Percentiles rank a stretch among this genome's conserved stretches.
Conservation (phyloP, 2,888 invertebrate genomes). For the Synanthedon myopaeformis region DNA sequence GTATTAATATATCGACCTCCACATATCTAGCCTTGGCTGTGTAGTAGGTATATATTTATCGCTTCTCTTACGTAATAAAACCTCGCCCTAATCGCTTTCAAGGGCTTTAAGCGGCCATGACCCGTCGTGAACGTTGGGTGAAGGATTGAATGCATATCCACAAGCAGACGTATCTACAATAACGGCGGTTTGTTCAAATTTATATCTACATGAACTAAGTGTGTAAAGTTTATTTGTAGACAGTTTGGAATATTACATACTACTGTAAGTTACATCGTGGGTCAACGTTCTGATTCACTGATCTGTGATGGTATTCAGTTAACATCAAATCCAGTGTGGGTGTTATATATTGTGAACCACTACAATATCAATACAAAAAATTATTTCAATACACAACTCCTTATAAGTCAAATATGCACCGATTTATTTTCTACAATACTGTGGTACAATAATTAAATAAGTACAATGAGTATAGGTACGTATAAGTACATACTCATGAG, state of each 20-base stretch:
- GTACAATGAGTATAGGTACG: no score
- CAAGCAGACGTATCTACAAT: conserved; percentile 15
- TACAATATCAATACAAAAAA: no score
- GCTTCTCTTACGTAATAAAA: conserved; percentile 44
- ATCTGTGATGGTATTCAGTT: background rate
- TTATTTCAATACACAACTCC: no score
- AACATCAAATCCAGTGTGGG: no score
- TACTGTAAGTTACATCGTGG: background rate
- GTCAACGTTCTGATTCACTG: background rate
- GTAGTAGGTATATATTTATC: conserved; percentile 9
- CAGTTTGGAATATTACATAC: background rate
- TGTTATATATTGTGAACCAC: no score
- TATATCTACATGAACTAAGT: background rate
- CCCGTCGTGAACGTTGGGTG: conserved; percentile 43
- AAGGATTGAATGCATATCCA: conserved; percentile 39
- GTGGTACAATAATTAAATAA: no score
- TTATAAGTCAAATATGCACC: no score
- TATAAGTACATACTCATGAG: no score
- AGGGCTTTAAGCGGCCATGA: conserved; percentile 69
- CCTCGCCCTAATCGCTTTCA: conserved; percentile 53
- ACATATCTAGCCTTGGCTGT: no score
- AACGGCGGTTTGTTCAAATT: conserved; percentile 30
- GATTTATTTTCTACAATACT: no score
- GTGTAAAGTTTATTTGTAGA: background rate
- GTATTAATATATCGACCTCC: no score